Conservation (phyloP, 1,140 invertebrate species). For the Dufourea novaeangliae region DNA sequence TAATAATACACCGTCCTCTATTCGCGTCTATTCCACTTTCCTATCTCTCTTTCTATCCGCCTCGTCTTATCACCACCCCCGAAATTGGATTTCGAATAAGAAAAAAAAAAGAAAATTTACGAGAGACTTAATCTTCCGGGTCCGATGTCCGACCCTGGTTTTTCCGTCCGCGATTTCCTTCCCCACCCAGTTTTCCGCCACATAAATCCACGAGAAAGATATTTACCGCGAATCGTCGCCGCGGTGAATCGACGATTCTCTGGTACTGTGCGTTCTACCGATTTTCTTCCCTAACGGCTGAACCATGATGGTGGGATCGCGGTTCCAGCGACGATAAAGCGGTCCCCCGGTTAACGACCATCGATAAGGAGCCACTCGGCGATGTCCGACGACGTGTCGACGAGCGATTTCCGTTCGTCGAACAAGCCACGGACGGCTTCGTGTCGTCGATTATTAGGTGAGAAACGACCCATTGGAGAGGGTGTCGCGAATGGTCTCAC, state of each 20-base stretch:
- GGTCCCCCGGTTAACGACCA: not conserved
- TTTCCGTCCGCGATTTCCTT: constrained; percentile 10
- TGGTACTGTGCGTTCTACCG: not conserved
- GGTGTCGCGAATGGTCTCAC: too few species aligned
- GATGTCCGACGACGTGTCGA: constrained; percentile 5
- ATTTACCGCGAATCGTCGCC: constrained; percentile 15
- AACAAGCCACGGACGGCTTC: not conserved
- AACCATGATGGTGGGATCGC: constrained; percentile 50
- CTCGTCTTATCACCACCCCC: too few species aligned
- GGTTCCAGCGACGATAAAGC: constrained; percentile 37
- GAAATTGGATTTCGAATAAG: constrained; percentile 5
- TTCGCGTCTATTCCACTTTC: not conserved
- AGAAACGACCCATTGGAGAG: not conserved
- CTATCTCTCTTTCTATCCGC: too few species aligned
- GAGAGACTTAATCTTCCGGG: constrained; percentile 16
- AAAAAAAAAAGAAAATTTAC: constrained; percentile 19
- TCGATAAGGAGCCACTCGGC: constrained; percentile 14
- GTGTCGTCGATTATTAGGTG: not conserved
- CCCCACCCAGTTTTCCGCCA: constrained; percentile 30
- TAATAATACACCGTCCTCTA: not conserved
- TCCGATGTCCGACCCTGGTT: not conserved
- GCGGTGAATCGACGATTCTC: constrained; percentile 32
- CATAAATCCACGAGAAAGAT: constrained; percentile 33
- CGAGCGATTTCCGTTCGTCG: constrained; percentile 2
- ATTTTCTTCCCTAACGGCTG: constrained; percentile 13